Evolutionary conservation across 2,113 vertebrate genomes (phyloP).

Genomic region (Setophaga petechia): DNA sequence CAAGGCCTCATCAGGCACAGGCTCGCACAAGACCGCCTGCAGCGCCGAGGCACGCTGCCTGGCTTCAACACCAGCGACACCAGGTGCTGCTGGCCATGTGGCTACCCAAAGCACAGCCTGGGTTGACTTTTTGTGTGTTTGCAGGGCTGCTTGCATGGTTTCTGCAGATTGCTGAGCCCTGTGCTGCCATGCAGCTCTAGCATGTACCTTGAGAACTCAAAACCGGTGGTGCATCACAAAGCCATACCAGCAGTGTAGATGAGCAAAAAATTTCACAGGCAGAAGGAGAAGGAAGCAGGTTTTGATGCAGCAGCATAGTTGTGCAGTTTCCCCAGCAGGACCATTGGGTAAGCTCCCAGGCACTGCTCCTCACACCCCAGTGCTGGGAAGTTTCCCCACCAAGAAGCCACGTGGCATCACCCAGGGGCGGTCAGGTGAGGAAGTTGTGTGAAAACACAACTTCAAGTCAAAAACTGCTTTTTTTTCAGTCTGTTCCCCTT

Average conservation of each 20-base stretch:
- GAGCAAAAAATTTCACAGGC: neutral
- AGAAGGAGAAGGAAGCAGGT: neutral
- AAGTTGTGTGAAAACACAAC: neutral
- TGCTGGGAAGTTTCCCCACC: neutral
- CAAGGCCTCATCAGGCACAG: neutral
- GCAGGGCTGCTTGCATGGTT: neutral
- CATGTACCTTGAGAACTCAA: neutral
- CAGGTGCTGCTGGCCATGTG: neutral
- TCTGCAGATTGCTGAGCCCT: neutral
- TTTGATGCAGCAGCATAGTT: neutral
- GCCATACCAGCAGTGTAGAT: neutral
- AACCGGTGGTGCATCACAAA: neutral
- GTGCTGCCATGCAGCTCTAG: neutral
- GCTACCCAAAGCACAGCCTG: neutral
- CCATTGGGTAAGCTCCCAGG: neutral
- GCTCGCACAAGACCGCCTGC: neutral
- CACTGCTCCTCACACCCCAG: accelerated
- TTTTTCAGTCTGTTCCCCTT: neutral
- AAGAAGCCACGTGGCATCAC: accelerated
- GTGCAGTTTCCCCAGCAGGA: neutral
- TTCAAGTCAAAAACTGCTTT: neutral
- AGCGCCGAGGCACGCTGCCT: accelerated
- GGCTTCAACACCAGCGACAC: neutral
- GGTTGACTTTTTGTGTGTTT: neutral
- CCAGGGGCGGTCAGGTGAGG: neutral